Percentiles rank a stretch among this genome's conserved stretches.
Conservation (phyloP, 2,888 invertebrate genomes). For the Galerucella nymphaeae region DNA sequence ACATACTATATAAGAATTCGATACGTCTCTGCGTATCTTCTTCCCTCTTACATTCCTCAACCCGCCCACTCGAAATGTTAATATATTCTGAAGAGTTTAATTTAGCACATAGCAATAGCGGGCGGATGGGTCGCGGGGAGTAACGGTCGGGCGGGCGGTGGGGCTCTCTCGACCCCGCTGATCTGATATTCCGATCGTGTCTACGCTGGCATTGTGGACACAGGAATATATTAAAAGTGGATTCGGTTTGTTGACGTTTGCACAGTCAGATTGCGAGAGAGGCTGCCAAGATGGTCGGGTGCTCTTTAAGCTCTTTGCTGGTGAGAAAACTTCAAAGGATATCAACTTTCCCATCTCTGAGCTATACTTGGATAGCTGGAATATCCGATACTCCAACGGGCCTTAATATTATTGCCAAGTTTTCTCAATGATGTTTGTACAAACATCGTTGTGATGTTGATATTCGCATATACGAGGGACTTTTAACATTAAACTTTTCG, state of each 20-base stretch:
- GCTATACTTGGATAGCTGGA: slow-evolving; percentile 44
- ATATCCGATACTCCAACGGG: slow-evolving; percentile 45
- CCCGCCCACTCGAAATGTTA: slow-evolving; percentile 63
- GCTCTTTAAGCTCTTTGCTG: slow-evolving; percentile 43
- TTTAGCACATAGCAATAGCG: slow-evolving; percentile 65
- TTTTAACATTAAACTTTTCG: not conserved
- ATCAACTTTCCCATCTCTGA: slow-evolving; percentile 51
- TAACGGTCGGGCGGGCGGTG: slow-evolving; percentile 44
- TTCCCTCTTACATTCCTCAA: slow-evolving; percentile 51
- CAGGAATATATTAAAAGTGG: slow-evolving; percentile 66
- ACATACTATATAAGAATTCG: not conserved
- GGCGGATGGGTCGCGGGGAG: slow-evolving; percentile 49
- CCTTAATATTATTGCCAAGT: slow-evolving; percentile 41
- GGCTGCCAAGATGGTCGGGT: slow-evolving; percentile 43
- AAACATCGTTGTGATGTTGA: slow-evolving; percentile 16
- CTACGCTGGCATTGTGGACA: slow-evolving; percentile 64
- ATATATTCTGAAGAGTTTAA: slow-evolving; percentile 66
- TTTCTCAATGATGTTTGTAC: slow-evolving; percentile 18
- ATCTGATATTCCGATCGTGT: slow-evolving; percentile 65
- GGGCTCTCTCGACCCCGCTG: slow-evolving; percentile 50
- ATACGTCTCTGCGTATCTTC: slow-evolving; percentile 36
- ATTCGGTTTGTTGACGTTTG: slow-evolving; percentile 65
- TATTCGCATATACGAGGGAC: slow-evolving; percentile 3
- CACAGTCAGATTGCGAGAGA: slow-evolving; percentile 57
- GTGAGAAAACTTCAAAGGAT: slow-evolving; percentile 59